Conservation (phyloP, 2,797 vertebrate species). For the Clarias laeviceps region DNA sequence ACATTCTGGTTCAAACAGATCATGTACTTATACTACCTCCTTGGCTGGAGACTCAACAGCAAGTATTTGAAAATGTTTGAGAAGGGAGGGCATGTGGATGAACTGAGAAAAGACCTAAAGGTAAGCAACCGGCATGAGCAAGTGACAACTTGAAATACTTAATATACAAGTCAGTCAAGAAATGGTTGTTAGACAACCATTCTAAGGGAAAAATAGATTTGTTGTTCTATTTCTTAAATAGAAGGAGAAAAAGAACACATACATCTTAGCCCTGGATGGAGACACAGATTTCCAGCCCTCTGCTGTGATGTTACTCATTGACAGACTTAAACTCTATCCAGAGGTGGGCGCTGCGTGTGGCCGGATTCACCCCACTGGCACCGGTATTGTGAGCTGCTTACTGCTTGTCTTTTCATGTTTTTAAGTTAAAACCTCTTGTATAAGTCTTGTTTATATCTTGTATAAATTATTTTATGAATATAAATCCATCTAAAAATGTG, state of each 20-base stretch:
- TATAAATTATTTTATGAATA: not conserved
- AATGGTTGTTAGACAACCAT: not conserved
- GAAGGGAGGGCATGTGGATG: slow-evolving; percentile 57
- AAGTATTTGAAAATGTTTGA: slow-evolving; percentile 61
- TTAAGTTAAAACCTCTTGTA: not conserved
- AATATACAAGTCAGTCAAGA: not conserved
- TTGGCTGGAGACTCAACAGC: slow-evolving; percentile 76
- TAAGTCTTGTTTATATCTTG: not conserved
- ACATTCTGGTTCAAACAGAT: slow-evolving; percentile 69
- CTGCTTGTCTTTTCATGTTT: slow-evolving; percentile 14
- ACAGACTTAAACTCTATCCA: slow-evolving; percentile 77
- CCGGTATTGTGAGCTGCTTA: slow-evolving; percentile 66
- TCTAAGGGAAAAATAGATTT: not conserved
- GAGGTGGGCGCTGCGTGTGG: slow-evolving; percentile 83
- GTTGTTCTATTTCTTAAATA: slow-evolving; percentile 23
- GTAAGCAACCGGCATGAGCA: not conserved
- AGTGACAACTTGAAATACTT: not conserved
- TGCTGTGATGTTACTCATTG: slow-evolving; percentile 78
- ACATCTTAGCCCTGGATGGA: slow-evolving; percentile 80
- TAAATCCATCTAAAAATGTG: too few relatives aligned
- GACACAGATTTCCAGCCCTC: slow-evolving; percentile 83
- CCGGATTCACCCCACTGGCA: slow-evolving; percentile 83
- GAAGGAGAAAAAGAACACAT: slow-evolving; percentile 76
- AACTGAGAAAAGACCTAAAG: not conserved
- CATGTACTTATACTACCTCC: slow-evolving; percentile 83